Evolutionary conservation across 2,888 invertebrate species (phyloP), one percentile per base, ranked within the genome.

Genomic region (Ochropleura leucogaster): DNA sequence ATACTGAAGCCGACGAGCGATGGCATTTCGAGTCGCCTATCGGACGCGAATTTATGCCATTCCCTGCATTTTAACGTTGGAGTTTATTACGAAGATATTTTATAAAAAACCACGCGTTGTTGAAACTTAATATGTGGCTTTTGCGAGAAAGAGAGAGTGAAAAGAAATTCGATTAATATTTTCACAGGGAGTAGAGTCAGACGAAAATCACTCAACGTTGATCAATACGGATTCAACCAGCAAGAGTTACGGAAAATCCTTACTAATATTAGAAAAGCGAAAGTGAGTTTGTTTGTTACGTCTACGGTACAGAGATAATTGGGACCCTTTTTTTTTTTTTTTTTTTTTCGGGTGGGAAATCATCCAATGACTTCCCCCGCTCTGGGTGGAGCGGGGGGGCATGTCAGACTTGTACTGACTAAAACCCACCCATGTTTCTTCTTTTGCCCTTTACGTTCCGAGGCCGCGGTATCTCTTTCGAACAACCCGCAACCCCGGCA

Each of bases 1-100:
- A 89, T 88, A 84, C 82, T 72, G 87, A 82, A 86, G 71, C 77
- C 68, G 70, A 49, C 64, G 82, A 76, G 76, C 84, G 74, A 55
- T 55, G 77, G 78, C 76, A 88, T 83, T 79, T 72, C 64, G 78
- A 73, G 62, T 71, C 65, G 46, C 63, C 72, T 85, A 81, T 84
- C 68, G 79, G 73, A 75, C 72, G 81, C 57, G 65, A 82, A 84
- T 88, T 84, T 80, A 79, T 83, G 74, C 74, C 71, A 86, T 84
- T 73, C 75, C 72, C 57, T 67, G 75, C 71, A 64, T 72, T 81
- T 80, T 53, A 70, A 49, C 59, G 51, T 51, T n/a, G 30, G 12
- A 44, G 20, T 62, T 74, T 72, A 76, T 74, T 72, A 59, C 14
- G 6, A 55, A 59, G 42, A 73, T 62, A 69, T 63, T 83, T 57